These are phyloP conservation scores for Ectemnius continuus DNA, from an alignment of 2,888 invertebrate species.

Conservation along the genomic window DNA sequence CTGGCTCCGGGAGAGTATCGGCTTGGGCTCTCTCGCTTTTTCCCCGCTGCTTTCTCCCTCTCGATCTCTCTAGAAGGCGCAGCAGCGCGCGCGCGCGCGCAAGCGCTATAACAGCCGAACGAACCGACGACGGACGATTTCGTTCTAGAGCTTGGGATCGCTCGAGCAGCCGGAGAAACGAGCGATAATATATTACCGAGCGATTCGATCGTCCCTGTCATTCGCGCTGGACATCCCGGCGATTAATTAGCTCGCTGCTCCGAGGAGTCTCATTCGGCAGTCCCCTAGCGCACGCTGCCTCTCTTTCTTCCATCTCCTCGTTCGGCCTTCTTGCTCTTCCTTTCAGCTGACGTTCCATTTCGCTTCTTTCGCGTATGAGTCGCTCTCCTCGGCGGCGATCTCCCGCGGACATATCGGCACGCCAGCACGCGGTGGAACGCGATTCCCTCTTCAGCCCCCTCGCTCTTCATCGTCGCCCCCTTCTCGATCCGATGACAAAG, in stretches of 20 bases:
- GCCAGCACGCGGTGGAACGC: constrained; percentile 55
- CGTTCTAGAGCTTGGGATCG: constrained; percentile 40
- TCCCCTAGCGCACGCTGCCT: not conserved
- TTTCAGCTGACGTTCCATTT: not conserved
- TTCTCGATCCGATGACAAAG: constrained; percentile 55
- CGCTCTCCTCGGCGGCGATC: constrained; percentile 20
- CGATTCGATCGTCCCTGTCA: constrained; percentile 65
- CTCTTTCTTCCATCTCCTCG: constrained; percentile 6
- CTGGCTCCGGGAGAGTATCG: constrained; percentile 5
- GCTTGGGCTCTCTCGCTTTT: constrained; percentile 9
- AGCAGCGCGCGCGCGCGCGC: constrained; percentile 36
- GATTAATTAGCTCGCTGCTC: constrained; percentile 64
- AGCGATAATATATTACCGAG: constrained; percentile 62
- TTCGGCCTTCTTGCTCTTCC: constrained; percentile 5
- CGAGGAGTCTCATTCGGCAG: constrained; percentile 23
- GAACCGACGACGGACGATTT: constrained; percentile 41
- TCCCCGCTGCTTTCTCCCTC: constrained; percentile 8
- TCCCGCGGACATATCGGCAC: constrained; percentile 57
- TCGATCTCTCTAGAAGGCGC: not conserved
- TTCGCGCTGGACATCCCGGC: constrained; percentile 60
- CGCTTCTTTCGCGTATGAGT: not conserved
- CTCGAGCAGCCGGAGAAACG: constrained; percentile 56
- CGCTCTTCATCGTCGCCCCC: too few species aligned
- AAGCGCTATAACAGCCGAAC: not conserved
- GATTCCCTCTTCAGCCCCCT: constrained; percentile 51